Evolutionary conservation across 2,113 vertebrate species (phyloP).

Genomic region (Orientallactaga bullata): DNA sequence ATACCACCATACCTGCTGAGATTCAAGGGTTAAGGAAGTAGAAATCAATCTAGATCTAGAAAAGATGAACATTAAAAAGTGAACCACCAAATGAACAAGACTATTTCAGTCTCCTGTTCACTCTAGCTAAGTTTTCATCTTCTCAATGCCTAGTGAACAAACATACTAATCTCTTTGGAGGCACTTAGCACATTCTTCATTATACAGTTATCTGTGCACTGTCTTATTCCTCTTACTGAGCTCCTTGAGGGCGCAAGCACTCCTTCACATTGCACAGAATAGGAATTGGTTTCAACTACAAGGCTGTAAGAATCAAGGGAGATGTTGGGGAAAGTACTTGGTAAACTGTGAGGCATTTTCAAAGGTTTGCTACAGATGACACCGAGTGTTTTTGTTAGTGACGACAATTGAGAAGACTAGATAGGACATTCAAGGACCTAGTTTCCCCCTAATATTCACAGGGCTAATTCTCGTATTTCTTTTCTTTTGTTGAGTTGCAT

Average conservation of each 20-base stretch:
- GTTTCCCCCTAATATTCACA: not conserved
- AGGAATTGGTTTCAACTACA: not conserved
- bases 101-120: not conserved
- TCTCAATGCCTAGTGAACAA: not conserved
- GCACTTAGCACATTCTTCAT: not conserved
- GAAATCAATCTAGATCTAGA: not conserved
- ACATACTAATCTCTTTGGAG: not conserved
- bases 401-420: too few relatives aligned
- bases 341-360: not conserved
- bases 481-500: not conserved
- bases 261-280: not conserved
- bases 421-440: not conserved
- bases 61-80: conserved; percentile 8
- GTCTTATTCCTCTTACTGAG: not conserved
- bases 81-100: not conserved
- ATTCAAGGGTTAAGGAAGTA: conserved; percentile 19
- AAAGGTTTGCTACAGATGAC: not conserved
- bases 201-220: not conserved
- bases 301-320: not conserved
- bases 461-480: not conserved
- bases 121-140: not conserved
- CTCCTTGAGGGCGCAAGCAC: not conserved
- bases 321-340: not conserved
- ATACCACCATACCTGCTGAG: not conserved
- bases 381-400: not conserved